Conservation (phyloP, 2,113 vertebrate species). For the Vulpes ferrilata region DNA sequence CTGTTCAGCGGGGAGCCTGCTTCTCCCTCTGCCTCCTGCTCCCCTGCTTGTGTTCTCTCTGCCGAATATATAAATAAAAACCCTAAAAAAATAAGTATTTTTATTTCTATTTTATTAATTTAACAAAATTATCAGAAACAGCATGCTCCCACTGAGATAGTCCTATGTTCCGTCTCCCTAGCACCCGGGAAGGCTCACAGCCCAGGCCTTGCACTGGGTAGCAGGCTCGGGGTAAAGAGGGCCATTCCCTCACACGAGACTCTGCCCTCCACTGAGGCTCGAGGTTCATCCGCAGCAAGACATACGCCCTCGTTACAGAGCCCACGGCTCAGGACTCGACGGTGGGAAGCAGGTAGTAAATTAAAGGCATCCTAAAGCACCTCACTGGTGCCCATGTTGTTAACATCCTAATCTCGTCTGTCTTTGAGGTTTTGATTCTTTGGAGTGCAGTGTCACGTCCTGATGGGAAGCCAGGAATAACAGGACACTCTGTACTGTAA, state of each 20-base stretch:
- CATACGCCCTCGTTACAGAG: neutral
- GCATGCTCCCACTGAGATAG: neutral
- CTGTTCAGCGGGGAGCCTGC: no score
- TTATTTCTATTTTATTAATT: neutral
- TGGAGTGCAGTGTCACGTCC: neutral
- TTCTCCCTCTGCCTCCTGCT: no score
- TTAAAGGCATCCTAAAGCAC: neutral
- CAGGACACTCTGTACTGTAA: neutral
- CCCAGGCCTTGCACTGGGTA: neutral
- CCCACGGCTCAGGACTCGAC: accelerated
- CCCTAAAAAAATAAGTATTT: neutral
- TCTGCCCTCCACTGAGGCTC: neutral
- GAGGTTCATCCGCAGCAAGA: neutral
- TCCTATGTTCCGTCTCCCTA: neutral
- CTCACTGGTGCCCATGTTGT: accelerated
- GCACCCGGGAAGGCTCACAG: neutral
- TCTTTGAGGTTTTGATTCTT: neutral
- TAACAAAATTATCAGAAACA: neutral
- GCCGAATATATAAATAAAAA: no score
- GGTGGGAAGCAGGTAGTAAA: neutral
- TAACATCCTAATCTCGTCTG: accelerated
- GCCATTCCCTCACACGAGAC: neutral
- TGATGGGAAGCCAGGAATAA: neutral
- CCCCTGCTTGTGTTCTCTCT: no score
- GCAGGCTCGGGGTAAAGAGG: neutral